phyloP scores from a whole-genome alignment of 2,113 vertebrate species.

The Leptobrachium leishanense region DNA sequence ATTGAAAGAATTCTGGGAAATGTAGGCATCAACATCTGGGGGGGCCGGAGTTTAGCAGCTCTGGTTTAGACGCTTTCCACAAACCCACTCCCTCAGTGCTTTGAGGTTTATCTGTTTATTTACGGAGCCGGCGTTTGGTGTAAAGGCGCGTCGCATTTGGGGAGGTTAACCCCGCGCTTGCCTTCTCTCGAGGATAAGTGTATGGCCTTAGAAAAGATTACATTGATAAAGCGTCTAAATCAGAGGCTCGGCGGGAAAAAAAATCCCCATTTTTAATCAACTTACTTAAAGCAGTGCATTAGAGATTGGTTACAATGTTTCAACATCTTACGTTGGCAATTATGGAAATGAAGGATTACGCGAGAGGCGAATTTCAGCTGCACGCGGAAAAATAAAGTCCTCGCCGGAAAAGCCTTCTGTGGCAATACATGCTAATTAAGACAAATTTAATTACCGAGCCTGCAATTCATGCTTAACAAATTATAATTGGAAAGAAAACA shows the following conservation, averaged over 20 bases:
- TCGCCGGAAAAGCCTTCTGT: conserved; percentile 24
- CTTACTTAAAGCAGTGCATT: conserved; percentile 9
- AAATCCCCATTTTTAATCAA: conserved; percentile 13
- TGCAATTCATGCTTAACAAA: conserved; percentile 55
- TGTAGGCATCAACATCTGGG: too few relatives aligned
- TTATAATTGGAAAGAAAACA: conserved; percentile 51
- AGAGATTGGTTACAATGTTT: conserved; percentile 33
- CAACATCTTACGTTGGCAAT: conserved; percentile 42
- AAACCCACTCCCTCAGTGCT: neutral
- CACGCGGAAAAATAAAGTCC: conserved; percentile 39
- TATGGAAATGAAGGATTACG: conserved; percentile 40
- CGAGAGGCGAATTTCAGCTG: conserved; percentile 7
- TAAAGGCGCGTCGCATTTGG: neutral
- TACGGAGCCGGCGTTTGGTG: neutral
- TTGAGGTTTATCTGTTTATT: neutral
- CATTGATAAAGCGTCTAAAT: conserved; percentile 44
- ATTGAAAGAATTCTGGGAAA: too few relatives aligned
- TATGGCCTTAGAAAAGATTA: conserved; percentile 37
- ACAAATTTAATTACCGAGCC: conserved; percentile 60
- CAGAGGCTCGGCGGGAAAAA: neutral
- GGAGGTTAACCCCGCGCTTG: neutral
- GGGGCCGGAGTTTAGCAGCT: too few relatives aligned
- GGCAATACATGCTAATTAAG: conserved; percentile 62
- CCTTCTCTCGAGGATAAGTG: conserved; percentile 10
- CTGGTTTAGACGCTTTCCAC: neutral